phyloP scores from a whole-genome alignment of 2,888 invertebrate genomes.

The Andricus curvator region DNA sequence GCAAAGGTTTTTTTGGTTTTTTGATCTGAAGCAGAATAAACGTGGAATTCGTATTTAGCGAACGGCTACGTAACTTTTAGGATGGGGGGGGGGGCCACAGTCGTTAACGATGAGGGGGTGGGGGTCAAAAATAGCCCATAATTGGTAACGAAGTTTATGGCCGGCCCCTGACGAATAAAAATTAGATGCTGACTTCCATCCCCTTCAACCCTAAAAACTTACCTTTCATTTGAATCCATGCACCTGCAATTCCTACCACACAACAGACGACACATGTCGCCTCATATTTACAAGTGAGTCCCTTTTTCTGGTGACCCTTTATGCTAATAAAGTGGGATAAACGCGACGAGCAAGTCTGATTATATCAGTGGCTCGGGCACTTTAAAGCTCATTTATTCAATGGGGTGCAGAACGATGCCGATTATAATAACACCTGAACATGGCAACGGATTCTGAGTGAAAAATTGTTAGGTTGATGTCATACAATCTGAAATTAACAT shows the following conservation, averaged over 20 bases:
- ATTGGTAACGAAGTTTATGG: too few relatives aligned
- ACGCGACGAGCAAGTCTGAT: constrained; percentile 57
- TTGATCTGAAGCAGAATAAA: too few relatives aligned
- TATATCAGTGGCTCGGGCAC: constrained; percentile 60
- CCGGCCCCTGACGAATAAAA: not conserved
- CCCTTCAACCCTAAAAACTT: not conserved
- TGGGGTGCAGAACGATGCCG: constrained; percentile 60
- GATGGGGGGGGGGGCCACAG: too few relatives aligned
- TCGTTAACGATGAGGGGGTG: too few relatives aligned
- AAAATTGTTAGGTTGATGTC: constrained; percentile 4
- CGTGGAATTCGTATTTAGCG: too few relatives aligned
- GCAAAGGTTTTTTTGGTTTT: too few relatives aligned
- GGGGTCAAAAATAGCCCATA: too few relatives aligned
- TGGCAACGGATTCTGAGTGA: constrained; percentile 8
- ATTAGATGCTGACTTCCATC: not conserved
- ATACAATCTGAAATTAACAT: constrained; percentile 27
- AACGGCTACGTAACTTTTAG: too few relatives aligned
- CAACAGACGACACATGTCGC: constrained; percentile 20
- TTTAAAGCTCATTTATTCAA: constrained; percentile 68
- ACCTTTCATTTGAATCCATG: not conserved
- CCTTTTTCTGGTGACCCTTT: constrained; percentile 51
- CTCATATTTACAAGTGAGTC: not conserved
- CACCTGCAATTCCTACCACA: constrained; percentile 5
- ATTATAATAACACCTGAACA: constrained; percentile 53
- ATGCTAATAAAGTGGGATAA: constrained; percentile 62